A percentile compares a stretch with the other conserved stretches of the same genome.
Evolutionary conservation across 2,113 vertebrate species (phyloP).

Genomic region (Cheilinus undulatus): DNA sequence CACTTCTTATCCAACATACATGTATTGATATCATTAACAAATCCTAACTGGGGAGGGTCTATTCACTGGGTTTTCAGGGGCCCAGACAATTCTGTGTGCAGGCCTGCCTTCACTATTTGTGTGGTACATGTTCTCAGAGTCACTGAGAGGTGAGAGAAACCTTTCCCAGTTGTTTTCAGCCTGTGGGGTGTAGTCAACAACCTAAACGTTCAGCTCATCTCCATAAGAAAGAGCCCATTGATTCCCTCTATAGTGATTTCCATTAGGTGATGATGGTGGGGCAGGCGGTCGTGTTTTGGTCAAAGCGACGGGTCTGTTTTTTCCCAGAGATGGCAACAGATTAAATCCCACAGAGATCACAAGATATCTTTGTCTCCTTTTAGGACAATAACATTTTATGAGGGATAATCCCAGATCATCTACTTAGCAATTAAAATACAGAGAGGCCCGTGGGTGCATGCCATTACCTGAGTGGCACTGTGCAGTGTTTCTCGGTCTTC

Average conservation of each 20-base stretch:
- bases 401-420: slow-evolving; percentile 85
- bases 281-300: slow-evolving; percentile 74
- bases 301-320: slow-evolving; percentile 76
- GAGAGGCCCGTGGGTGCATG: slow-evolving; percentile 63
- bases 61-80: too few species aligned
- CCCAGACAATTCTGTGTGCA: too few species aligned
- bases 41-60: too few species aligned
- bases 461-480: slow-evolving; percentile 59
- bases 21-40: too few species aligned
- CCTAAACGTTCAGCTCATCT: slow-evolving; percentile 71
- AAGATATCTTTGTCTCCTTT: slow-evolving; percentile 83
- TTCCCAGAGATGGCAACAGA: slow-evolving; percentile 77
- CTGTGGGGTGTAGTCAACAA: slow-evolving; percentile 64
- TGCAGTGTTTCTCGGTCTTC: slow-evolving; percentile 29
- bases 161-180: slow-evolving; percentile 52
- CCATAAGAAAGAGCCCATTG: slow-evolving; percentile 79
- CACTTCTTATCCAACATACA: too few species aligned
- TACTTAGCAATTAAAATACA: slow-evolving; percentile 83
- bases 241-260: slow-evolving; percentile 70
- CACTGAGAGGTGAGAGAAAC: slow-evolving; percentile 6
- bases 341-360: slow-evolving; percentile 81
- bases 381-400: slow-evolving; percentile 84
- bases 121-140: not conserved
- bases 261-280: slow-evolving; percentile 77
- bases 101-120: slow-evolving; percentile 7